Evolutionary conservation across 1,140 invertebrate species (phyloP).

Genomic region (Coenobita brevimanus): DNA sequence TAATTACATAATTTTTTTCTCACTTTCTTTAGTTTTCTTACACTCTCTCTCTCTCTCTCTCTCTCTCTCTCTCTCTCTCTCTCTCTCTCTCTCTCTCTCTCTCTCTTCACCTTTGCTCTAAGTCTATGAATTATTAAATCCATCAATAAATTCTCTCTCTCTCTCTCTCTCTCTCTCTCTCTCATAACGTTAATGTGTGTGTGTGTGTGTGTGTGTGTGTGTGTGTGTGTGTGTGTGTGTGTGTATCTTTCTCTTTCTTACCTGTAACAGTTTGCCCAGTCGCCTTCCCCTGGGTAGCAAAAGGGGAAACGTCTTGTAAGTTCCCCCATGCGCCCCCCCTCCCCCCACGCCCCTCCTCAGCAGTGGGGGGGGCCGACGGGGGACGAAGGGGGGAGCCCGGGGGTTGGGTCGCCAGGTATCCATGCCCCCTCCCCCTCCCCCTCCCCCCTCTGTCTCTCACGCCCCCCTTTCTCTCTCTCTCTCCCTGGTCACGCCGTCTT

Average conservation of each 20-base stretch:
- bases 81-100: slow-evolving; percentile 8
- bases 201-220: no score
- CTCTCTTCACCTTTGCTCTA: neutral
- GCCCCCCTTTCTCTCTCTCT: no score
- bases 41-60: slow-evolving; percentile 14
- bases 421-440: slow-evolving; percentile 11
- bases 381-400: slow-evolving; percentile 43
- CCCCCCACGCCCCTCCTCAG: neutral
- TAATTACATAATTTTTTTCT: no score
- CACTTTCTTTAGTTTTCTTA: no score
- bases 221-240: no score
- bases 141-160: neutral
- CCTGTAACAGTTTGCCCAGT: slow-evolving; percentile 32
- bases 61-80: slow-evolving; percentile 39
- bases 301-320: neutral
- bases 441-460: neutral
- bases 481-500: no score
- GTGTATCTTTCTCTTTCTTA: no score
- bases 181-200: no score
- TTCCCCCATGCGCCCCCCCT: neutral
- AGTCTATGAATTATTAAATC: neutral
- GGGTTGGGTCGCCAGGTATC: slow-evolving; percentile 45
- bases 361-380: neutral
- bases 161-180: neutral
- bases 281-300: slow-evolving; percentile 25